These are phyloP conservation scores for Melanophora roralis DNA, from an alignment of 2,888 invertebrate genomes.

Conservation along the genomic window DNA sequence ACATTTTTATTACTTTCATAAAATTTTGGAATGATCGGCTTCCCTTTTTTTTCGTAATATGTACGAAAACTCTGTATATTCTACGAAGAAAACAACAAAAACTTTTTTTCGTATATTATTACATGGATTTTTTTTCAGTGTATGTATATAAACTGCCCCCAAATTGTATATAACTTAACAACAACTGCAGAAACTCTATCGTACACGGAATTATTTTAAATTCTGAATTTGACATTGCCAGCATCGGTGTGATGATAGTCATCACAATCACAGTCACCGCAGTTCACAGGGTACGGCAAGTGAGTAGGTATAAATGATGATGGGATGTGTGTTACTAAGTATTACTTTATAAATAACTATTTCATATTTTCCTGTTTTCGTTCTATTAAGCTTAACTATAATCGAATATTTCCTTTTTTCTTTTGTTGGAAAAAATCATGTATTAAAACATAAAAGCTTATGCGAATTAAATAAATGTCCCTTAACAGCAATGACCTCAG, in stretches of 20 bases:
- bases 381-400: constrained; percentile 29
- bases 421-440: constrained; percentile 2
- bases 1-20: too few relatives aligned
- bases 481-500: constrained; percentile 39
- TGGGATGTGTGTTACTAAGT: neutral
- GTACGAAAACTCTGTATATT: too few relatives aligned
- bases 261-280: constrained; percentile 34
- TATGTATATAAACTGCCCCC: neutral
- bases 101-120: too few relatives aligned
- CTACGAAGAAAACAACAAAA: too few relatives aligned
- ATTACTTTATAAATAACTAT: constrained; percentile 13
- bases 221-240: constrained; percentile 50
- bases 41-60: too few relatives aligned
- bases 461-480: constrained; percentile 52
- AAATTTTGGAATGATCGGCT: too few relatives aligned
- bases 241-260: constrained; percentile 11
- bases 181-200: neutral
- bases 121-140: too few relatives aligned
- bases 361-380: constrained; percentile 9
- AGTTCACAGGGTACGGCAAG: neutral
- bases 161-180: constrained; percentile 3
- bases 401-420: constrained; percentile 52
- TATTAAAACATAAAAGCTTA: constrained; percentile 44
- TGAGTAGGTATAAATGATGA: neutral
- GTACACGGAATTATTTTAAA: constrained; percentile 59